Evolutionary conservation across 2,113 vertebrate genomes (phyloP), one percentile per base, ranked within the genome.

Genomic region (Lepus timidus): DNA sequence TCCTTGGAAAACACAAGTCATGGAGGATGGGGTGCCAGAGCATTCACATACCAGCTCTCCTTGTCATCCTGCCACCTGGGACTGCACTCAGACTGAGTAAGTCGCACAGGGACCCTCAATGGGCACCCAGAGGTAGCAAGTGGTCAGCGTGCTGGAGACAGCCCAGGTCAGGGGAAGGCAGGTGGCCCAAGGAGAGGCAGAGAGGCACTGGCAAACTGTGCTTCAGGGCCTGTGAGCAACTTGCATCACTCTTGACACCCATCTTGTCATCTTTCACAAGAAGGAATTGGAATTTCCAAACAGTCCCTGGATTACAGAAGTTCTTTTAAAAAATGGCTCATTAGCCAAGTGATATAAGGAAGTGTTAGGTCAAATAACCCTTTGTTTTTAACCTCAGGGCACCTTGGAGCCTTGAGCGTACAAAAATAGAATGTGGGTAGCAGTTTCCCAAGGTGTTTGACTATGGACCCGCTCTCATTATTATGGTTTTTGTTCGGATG

Each of bases 281-380:
- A 93, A 84, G 85, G 31, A 78, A 78, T 16, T 73, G 27, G 36
- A 82, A 33, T 89, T 92, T 95, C 84, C 61, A 78, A 33, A 87
- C 4, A 29, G 7, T 33, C 64, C 51, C 16, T 29, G 9, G 31
- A 4, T 75, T 51, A 88, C 20, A 62, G n/a, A 16, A n/a, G 36
- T 61, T 36, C 31, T 12, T 92, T 79, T 75, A 23, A 67, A 71
- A 73, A 84, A 44, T 7, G 39, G n/a, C 25, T 92, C 4, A 55
- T 87, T 89, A 67, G 65, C 76, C 92, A 76, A 79, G 22, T 29
- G 55, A 49, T 20, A 55, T 75, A 39, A 83, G n/a, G 16, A 88
- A 85, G 4, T 64, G 4, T n/a, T 88, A 85, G 3, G 6, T 62
- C 62, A 75, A 68, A 51, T 13, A 27, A 3, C 6, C 10, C 84